Evolutionary conservation across 2,113 vertebrate genomes (phyloP).

Genomic region (Stegastes partitus): DNA sequence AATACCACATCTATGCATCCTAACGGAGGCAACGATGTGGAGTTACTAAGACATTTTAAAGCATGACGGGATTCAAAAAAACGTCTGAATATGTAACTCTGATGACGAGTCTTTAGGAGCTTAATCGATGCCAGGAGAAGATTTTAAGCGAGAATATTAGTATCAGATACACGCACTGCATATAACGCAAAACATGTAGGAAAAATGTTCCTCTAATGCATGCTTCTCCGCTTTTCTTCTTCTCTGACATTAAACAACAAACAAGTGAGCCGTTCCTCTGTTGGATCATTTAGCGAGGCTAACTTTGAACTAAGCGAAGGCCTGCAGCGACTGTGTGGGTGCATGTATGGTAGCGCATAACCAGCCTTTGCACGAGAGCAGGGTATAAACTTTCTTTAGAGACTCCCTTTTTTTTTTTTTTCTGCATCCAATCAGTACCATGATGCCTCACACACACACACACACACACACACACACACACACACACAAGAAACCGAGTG

Average conservation of each 20-base stretch:
- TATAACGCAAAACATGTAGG: background rate
- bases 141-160: background rate
- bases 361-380: constrained; percentile 3
- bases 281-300: constrained; percentile 38
- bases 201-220: background rate
- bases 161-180: background rate
- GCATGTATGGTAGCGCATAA: background rate
- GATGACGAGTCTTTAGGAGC: no score
- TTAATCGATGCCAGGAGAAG: no score
- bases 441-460: background rate
- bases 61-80: no score
- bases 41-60: no score
- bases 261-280: constrained; percentile 38
- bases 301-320: constrained; percentile 59
- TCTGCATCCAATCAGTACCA: constrained; percentile 29
- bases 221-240: constrained; percentile 33
- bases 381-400: background rate
- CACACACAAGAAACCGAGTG: background rate
- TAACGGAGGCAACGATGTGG: no score
- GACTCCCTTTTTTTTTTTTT: background rate
- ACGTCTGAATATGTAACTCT: no score
- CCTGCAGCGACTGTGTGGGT: constrained; percentile 30
- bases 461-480: background rate
- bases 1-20: no score
- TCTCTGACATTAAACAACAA: constrained; percentile 38